A percentile compares a stretch with the other conserved stretches of the same genome.
Conservation (phyloP, 2,797 vertebrate species). For the Pterois miles region DNA sequence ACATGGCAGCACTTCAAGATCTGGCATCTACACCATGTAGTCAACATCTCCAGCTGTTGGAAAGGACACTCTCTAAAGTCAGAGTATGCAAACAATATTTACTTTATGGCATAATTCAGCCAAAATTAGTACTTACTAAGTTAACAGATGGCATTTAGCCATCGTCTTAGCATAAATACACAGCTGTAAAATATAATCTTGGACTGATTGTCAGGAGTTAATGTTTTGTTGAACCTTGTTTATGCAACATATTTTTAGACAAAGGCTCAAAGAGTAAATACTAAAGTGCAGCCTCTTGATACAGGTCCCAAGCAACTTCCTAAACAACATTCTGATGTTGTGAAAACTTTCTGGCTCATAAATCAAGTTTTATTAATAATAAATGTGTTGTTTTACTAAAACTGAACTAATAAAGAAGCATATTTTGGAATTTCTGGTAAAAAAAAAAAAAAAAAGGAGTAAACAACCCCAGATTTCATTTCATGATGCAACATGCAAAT, state of each 20-base stretch:
- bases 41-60: constrained; percentile 34
- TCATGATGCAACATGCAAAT: constrained; percentile 10
- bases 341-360: neutral
- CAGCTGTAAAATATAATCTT: constrained; percentile 7
- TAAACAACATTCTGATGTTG: neutral
- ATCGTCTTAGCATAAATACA: constrained; percentile 31
- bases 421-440: neutral
- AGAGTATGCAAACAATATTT: constrained; percentile 27
- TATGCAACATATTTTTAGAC: constrained; percentile 13
- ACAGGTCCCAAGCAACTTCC: neutral
- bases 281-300: neutral
- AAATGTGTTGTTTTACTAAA: neutral
- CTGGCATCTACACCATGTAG: constrained; percentile 21
- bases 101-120: constrained; percentile 19
- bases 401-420: neutral
- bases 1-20: constrained; percentile 51
- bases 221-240: constrained; percentile 25
- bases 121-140: constrained; percentile 16
- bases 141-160: constrained; percentile 16
- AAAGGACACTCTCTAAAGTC: neutral
- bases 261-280: constrained; percentile 5
- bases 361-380: neutral
- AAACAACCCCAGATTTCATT: neutral
- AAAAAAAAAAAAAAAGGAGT: neutral
- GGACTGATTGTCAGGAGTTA: constrained; percentile 6